These are phyloP conservation scores for Coecobrya sp. DNA, from an alignment of 2,888 invertebrate genomes.

Conservation along the genomic window DNA sequence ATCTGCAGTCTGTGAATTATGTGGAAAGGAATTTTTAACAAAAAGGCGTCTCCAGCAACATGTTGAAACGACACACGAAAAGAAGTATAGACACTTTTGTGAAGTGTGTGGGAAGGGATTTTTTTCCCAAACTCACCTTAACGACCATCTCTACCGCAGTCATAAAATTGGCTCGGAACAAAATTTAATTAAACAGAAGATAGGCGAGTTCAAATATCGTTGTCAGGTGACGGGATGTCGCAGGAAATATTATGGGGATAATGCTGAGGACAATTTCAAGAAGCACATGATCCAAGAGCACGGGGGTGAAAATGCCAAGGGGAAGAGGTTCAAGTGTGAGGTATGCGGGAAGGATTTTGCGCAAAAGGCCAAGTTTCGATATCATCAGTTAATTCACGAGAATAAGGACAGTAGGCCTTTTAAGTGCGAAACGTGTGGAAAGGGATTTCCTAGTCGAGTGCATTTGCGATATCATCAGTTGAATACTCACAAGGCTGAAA, in stretches of 20 bases:
- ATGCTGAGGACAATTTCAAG: neutral
- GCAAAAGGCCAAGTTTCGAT: neutral
- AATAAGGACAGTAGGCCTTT: neutral
- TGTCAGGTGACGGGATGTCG: neutral
- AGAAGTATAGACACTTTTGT: neutral
- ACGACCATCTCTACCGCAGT: neutral
- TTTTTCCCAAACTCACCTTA: neutral
- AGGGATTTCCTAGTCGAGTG: neutral
- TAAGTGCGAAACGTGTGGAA: slow-evolving; percentile 4
- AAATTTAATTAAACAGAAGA: neutral
- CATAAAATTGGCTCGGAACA: neutral
- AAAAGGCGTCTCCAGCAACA: too few species aligned
- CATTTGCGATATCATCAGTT: neutral
- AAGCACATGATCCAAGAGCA: neutral
- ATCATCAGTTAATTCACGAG: neutral
- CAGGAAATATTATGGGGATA: neutral
- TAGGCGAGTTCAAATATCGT: neutral
- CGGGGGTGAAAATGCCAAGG: neutral
- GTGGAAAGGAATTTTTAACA: too few species aligned
- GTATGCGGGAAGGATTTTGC: neutral
- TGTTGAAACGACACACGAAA: too few species aligned
- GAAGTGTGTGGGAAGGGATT: neutral
- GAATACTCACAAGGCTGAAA: neutral
- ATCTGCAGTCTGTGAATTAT: too few species aligned
- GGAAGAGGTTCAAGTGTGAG: neutral